Conservation (phyloP, 2,113 vertebrate genomes). For the Castor canadensis region DNA sequence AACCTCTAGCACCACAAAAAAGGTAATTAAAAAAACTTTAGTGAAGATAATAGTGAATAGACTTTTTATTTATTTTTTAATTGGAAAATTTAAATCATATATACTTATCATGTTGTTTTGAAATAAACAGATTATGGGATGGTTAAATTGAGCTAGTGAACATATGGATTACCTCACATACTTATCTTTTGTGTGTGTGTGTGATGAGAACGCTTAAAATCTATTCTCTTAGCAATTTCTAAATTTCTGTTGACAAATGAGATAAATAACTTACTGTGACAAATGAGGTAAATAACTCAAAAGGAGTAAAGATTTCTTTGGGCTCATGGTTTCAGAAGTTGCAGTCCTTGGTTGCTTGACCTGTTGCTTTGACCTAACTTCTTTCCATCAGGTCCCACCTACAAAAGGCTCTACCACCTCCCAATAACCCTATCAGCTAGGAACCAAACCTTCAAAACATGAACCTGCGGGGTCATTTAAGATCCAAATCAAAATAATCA, state of each 20-base stretch:
- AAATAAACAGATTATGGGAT: not conserved
- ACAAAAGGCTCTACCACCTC: not conserved
- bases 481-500: not conserved
- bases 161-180: not conserved
- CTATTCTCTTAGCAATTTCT: not conserved
- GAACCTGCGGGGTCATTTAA: not conserved
- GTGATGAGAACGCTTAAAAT: not conserved
- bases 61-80: not conserved
- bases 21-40: not conserved
- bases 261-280: too few relatives aligned
- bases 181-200: not conserved
- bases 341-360: not conserved
- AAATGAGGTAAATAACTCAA: not conserved
- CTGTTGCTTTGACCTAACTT: not conserved
- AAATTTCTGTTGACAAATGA: too few relatives aligned
- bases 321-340: not conserved
- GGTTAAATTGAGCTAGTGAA: not conserved
- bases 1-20: not conserved
- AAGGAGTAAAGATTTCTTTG: not conserved
- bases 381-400: too few relatives aligned
- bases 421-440: not conserved
- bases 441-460: not conserved
- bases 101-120: not conserved
- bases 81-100: not conserved
- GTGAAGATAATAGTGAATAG: not conserved